Evolutionary conservation across 2,888 invertebrate genomes (phyloP).

Genomic region (Melolontha melolontha): DNA sequence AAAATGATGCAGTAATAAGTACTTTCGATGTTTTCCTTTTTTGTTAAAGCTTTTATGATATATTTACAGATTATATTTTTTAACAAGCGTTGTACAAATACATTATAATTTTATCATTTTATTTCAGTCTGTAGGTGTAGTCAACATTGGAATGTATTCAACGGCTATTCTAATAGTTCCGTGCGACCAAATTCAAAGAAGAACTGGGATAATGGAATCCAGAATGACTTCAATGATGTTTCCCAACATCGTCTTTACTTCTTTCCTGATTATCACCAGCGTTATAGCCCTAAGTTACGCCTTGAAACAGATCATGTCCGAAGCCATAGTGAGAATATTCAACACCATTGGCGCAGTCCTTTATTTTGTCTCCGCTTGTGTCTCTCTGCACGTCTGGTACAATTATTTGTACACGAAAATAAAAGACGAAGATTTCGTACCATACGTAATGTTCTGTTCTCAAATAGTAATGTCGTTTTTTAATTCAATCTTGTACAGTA

Average conservation of each 20-base stretch:
- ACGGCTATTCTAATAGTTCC: slow-evolving; percentile 51
- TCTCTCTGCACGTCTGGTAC: slow-evolving; percentile 50
- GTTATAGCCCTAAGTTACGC: slow-evolving; percentile 58
- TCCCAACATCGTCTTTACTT: slow-evolving; percentile 57
- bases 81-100: too few species aligned
- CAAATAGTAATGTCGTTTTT: slow-evolving; percentile 51
- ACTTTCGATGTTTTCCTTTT: too few species aligned
- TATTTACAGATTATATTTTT: too few species aligned
- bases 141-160: slow-evolving; percentile 56
- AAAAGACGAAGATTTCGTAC: slow-evolving; percentile 29
- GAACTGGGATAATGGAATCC: slow-evolving; percentile 7
- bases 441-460: slow-evolving; percentile 49
- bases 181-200: slow-evolving; percentile 39
- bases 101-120: slow-evolving; percentile 1
- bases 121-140: slow-evolving; percentile 53
- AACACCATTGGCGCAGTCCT: slow-evolving; percentile 55
- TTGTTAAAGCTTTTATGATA: too few species aligned
- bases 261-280: slow-evolving; percentile 57
- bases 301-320: slow-evolving; percentile 56
- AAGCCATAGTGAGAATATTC: slow-evolving; percentile 57
- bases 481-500: slow-evolving; percentile 52
- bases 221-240: slow-evolving; percentile 52
- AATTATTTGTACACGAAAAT: slow-evolving; percentile 25
- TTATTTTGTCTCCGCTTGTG: slow-evolving; percentile 54
- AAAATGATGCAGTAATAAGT: too few species aligned